Evolutionary conservation across 2,888 invertebrate genomes (phyloP).

Genomic region (Homarus gammarus): DNA sequence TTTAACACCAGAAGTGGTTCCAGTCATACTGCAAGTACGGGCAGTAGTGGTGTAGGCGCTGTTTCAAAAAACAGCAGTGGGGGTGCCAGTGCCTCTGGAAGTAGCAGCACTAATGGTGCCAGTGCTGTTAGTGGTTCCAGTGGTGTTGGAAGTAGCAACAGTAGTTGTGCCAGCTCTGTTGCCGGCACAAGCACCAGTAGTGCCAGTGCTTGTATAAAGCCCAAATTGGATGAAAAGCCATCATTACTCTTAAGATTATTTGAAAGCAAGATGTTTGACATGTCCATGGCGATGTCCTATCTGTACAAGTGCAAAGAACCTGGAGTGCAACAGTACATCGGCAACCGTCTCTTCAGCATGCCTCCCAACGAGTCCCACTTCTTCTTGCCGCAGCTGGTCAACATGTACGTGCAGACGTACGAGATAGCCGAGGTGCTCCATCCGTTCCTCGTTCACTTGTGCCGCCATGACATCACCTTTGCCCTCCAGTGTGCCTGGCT

Average conservation of each 20-base stretch:
- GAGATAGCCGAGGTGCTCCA: constrained; percentile 96
- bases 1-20: constrained; percentile 9
- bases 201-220: constrained; percentile 31
- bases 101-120: neutral
- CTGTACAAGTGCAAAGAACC: constrained; percentile 98
- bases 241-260: constrained; percentile 90
- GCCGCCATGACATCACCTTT: constrained; percentile 94
- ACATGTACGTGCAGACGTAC: constrained; percentile 98
- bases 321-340: constrained; percentile 97
- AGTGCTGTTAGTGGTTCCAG: neutral
- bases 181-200: constrained; percentile 50
- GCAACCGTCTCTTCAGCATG: constrained; percentile 97
- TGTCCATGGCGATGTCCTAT: constrained; percentile 99
- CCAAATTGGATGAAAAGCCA: constrained; percentile 74
- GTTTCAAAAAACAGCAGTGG: constrained; percentile 2
- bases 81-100: constrained; percentile 23
- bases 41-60: constrained; percentile 45
- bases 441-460: constrained; percentile 90
- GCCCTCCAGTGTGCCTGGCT: constrained; percentile 97
- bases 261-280: constrained; percentile 98
- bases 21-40: constrained; percentile 7
- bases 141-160: constrained; percentile 36
- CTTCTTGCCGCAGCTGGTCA: constrained; percentile 97
- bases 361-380: constrained; percentile 95
- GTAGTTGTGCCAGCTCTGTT: constrained; percentile 68